A percentile compares a stretch with the other conserved stretches of the same genome.
phyloP scores from a whole-genome alignment of 2,888 invertebrate genomes.

The Polydrusus tereticollis region DNA sequence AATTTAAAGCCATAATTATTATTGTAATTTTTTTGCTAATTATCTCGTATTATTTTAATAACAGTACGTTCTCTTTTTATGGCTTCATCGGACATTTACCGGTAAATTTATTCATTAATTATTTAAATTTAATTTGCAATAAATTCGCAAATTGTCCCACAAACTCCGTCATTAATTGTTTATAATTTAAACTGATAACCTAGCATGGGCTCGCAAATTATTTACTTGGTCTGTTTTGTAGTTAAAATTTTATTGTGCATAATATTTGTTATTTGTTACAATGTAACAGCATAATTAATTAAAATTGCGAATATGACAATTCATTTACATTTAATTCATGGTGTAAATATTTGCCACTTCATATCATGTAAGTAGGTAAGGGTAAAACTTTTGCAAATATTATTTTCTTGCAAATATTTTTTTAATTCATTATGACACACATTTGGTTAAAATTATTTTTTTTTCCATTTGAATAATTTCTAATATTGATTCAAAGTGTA shows the following conservation, averaged over 20 bases:
- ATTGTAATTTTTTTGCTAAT: background rate
- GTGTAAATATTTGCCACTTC: background rate
- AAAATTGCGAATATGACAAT: background rate
- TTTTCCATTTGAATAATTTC: no score
- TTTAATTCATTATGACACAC: no score
- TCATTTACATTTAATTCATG: background rate
- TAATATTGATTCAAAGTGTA: no score
- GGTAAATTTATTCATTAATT: constrained; percentile 36
- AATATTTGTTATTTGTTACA: constrained; percentile 6
- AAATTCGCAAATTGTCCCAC: constrained; percentile 33
- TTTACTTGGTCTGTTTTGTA: constrained; percentile 5
- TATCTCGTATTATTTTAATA: background rate
- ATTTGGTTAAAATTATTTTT: no score
- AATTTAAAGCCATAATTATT: no score
- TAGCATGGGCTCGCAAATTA: background rate
- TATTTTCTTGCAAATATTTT: no score
- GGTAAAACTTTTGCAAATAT: no score
- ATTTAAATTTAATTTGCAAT: constrained; percentile 43
- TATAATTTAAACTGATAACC: constrained; percentile 40
- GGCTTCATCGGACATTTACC: constrained; percentile 17
- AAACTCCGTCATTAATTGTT: constrained; percentile 35
- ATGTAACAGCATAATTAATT: background rate
- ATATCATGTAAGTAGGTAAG: no score
- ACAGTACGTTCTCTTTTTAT: constrained; percentile 1
- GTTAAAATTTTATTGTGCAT: constrained; percentile 9